phyloP scores from a whole-genome alignment of 35 echinoderm and acorn worm genomes.

The Anneissia japonica region DNA sequence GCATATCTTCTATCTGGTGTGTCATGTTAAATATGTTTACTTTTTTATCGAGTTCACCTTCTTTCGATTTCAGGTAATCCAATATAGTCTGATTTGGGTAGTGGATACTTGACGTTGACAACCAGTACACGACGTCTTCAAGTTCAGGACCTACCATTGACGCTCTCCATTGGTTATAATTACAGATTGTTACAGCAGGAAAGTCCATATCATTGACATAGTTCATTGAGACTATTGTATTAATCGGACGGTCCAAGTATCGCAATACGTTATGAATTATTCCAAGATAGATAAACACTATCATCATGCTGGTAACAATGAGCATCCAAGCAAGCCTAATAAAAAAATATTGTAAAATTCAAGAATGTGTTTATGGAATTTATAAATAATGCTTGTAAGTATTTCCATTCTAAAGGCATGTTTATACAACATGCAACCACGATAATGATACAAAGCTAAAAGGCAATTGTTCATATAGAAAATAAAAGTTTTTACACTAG shows the following conservation, averaged over 20 bases:
- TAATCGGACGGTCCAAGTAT: slow-evolving; percentile 3
- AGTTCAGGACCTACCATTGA: background rate
- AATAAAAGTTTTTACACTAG: too few species aligned
- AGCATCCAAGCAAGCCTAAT: background rate
- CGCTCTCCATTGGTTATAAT: slow-evolving; percentile 43
- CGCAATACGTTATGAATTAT: slow-evolving; percentile 9
- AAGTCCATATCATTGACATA: slow-evolving; percentile 17
- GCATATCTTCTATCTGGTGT: slow-evolving; percentile 20
- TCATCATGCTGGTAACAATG: background rate
- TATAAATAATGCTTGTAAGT: too few species aligned
- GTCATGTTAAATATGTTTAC: background rate
- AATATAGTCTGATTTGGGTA: background rate
- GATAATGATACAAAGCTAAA: too few species aligned
- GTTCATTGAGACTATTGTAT: slow-evolving; percentile 22
- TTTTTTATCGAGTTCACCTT: background rate
- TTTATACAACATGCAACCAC: too few species aligned
- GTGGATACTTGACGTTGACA: background rate
- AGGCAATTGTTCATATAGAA: too few species aligned
- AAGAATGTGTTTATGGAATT: too few species aligned
- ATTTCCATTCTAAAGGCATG: too few species aligned
- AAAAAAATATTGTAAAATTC: too few species aligned
- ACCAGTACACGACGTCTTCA: background rate
- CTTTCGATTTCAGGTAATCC: background rate
- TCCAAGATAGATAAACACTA: slow-evolving; percentile 7
- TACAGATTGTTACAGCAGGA: slow-evolving; percentile 45